These are phyloP conservation scores for Colaptes auratus DNA, from an alignment of 2,113 vertebrate genomes.

Conservation along the genomic window DNA sequence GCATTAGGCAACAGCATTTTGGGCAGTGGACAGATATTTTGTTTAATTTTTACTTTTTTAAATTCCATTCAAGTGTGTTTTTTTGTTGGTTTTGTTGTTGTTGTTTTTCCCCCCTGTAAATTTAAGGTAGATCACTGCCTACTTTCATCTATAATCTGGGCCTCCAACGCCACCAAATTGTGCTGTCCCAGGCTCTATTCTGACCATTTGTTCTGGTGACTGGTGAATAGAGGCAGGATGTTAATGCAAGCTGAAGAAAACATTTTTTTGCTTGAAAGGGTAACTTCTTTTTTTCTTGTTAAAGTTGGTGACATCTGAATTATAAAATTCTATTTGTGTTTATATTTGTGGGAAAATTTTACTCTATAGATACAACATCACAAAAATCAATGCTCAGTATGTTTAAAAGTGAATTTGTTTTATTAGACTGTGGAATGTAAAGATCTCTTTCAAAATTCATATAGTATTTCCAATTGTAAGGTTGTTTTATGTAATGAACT, in stretches of 20 bases:
- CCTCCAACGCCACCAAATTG: constrained; percentile 46
- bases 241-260: constrained; percentile 34
- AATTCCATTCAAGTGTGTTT: constrained; percentile 47
- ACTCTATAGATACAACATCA: not conserved
- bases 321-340: not conserved
- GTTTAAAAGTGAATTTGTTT: not conserved
- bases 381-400: not conserved
- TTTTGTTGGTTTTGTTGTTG: constrained; percentile 29
- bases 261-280: not conserved
- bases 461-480: not conserved
- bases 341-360: not conserved
- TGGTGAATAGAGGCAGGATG: constrained; percentile 12
- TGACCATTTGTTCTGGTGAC: constrained; percentile 16
- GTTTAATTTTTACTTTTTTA: constrained; percentile 46
- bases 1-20: constrained; percentile 58
- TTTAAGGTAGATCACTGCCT: constrained; percentile 41
- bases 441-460: not conserved
- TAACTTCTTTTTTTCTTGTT: not conserved
- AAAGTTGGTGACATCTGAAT: not conserved
- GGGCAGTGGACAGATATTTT: constrained; percentile 43
- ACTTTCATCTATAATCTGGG: constrained; percentile 48
- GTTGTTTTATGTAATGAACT: not conserved
- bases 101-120: not conserved
- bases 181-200: not conserved
- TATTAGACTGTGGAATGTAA: not conserved